Conservation (phyloP, 2,113 vertebrate genomes). For the Scatophagus argus region DNA sequence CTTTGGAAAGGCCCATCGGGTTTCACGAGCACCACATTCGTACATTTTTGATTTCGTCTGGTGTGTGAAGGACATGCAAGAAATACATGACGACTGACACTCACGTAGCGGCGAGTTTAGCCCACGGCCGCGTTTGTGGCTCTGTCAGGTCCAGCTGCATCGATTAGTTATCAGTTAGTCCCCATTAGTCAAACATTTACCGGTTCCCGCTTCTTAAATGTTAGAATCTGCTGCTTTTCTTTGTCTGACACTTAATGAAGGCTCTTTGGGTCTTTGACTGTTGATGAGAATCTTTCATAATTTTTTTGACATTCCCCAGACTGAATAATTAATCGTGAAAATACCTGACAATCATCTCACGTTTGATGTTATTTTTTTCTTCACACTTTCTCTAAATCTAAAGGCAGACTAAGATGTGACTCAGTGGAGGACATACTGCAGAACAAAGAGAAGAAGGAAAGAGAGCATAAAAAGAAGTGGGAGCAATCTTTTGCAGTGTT, state of each 20-base stretch:
- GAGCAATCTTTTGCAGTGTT: conserved; percentile 4
- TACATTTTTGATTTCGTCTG: background rate
- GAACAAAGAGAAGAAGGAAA: background rate
- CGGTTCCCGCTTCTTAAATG: too few species aligned
- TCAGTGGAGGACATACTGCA: background rate
- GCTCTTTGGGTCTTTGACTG: too few species aligned
- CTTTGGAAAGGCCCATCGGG: background rate
- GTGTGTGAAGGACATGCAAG: background rate
- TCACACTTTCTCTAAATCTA: background rate
- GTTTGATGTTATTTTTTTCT: background rate
- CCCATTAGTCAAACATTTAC: too few species aligned
- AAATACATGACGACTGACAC: background rate
- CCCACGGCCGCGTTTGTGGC: too few species aligned
- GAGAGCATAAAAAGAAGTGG: background rate
- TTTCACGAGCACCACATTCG: background rate
- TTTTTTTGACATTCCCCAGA: too few species aligned
- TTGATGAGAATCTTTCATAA: too few species aligned
- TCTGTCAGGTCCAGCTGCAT: too few species aligned
- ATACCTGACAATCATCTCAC: too few species aligned
- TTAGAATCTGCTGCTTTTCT: too few species aligned
- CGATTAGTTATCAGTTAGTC: too few species aligned
- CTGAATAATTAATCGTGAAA: too few species aligned
- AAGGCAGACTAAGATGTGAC: background rate
- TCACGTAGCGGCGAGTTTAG: background rate
- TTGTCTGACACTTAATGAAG: too few species aligned